Percentiles rank a stretch among this genome's conserved stretches.
Conservation (phyloP, 2,113 vertebrate species). For the Dipodomys ordii region DNA sequence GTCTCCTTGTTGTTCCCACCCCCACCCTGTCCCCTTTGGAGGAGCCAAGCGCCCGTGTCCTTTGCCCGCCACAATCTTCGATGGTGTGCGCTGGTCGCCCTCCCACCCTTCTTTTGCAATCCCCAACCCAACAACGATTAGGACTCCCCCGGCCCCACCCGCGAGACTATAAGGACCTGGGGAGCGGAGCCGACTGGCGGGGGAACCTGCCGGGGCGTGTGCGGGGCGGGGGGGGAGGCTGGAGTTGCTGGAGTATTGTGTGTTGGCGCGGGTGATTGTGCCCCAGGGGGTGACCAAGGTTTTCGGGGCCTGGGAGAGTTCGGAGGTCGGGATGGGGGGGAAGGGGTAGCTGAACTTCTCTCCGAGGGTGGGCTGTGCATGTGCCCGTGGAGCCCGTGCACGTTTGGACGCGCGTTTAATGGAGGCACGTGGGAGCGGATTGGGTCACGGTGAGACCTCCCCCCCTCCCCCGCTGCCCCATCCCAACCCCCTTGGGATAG, state of each 20-base stretch:
- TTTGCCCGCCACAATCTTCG: not conserved
- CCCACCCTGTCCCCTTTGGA: not conserved
- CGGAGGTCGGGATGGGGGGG: not conserved
- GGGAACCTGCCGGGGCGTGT: not conserved
- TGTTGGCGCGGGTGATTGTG: not conserved
- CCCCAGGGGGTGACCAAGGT: not conserved
- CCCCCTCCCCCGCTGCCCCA: no score
- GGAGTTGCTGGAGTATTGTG: constrained; percentile 69
- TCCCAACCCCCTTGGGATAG: constrained; percentile 11
- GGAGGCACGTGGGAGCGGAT: constrained; percentile 57
- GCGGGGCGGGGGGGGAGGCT: not conserved
- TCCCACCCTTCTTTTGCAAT: not conserved
- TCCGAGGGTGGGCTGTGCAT: not conserved
- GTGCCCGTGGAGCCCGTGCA: constrained; percentile 1
- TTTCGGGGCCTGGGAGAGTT: not conserved
- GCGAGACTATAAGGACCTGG: not conserved
- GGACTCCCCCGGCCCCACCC: not conserved
- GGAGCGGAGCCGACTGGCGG: not conserved
- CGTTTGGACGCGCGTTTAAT: constrained; percentile 22
- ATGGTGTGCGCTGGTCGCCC: not conserved
- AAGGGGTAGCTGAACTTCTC: constrained; percentile 38
- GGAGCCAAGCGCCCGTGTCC: not conserved
- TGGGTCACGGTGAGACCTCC: not conserved
- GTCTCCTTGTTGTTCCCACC: not conserved
- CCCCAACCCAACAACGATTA: not conserved